Conservation (phyloP, 1,140 invertebrate species). For the Megathymus violae region DNA sequence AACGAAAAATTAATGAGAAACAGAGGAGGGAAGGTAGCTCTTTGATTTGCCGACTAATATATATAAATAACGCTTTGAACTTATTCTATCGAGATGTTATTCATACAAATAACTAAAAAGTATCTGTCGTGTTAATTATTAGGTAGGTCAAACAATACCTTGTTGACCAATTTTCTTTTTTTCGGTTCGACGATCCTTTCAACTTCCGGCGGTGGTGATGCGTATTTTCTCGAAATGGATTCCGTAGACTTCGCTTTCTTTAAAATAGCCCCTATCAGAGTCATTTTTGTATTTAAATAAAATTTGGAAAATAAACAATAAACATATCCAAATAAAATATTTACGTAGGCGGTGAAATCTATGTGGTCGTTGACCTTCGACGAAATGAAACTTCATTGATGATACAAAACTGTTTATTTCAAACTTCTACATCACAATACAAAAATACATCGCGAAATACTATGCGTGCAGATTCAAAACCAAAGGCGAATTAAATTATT, state of each 20-base stretch:
- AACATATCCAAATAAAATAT: slow-evolving; percentile 7
- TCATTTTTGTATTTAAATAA: slow-evolving; percentile 47
- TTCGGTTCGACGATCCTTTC: slow-evolving; percentile 16
- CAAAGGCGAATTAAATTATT: not conserved
- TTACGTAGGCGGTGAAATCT: slow-evolving; percentile 20
- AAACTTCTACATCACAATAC: slow-evolving; percentile 15
- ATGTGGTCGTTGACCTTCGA: slow-evolving; percentile 21
- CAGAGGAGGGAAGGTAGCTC: too few relatives aligned
- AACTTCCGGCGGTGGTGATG: slow-evolving; percentile 55
- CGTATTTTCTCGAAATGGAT: slow-evolving; percentile 38
- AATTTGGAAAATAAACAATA: slow-evolving; percentile 19
- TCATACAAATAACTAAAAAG: too few relatives aligned
- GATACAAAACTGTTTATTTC: slow-evolving; percentile 15
- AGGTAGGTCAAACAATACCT: slow-evolving; percentile 20
- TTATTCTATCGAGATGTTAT: too few relatives aligned
- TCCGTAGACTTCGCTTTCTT: slow-evolving; percentile 48
- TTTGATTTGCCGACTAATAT: too few relatives aligned
- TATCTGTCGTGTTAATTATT: too few relatives aligned
- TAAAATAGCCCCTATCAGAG: slow-evolving; percentile 51
- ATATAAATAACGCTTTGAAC: too few relatives aligned
- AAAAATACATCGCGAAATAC: not conserved
- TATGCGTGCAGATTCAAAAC: not conserved
- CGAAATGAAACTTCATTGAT: slow-evolving; percentile 7
- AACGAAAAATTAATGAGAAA: too few relatives aligned
- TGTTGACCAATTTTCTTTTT: slow-evolving; percentile 36